These are phyloP conservation scores for Sarcophilus harrisii DNA, from an alignment of 2,797 vertebrate species.

Conservation along the genomic window DNA sequence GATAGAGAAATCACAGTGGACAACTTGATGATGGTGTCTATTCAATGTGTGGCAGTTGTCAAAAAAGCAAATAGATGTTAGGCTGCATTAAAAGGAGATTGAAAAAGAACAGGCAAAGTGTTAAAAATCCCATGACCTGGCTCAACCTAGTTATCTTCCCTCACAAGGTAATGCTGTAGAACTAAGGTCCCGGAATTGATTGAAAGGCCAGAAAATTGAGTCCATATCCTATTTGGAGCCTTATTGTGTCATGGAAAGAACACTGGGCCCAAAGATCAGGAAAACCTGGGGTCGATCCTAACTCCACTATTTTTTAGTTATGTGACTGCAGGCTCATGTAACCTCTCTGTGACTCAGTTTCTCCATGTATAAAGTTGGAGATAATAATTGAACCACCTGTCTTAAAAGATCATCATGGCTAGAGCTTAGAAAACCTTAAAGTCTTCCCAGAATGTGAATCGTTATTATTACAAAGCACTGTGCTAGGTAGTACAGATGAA, in stretches of 20 bases:
- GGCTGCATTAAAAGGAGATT: neutral
- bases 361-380: neutral
- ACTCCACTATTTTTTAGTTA: neutral
- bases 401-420: neutral
- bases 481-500: neutral
- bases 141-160: neutral
- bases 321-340: neutral
- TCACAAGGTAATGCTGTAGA: conserved; percentile 13
- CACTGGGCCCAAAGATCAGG: neutral
- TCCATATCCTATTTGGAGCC: neutral
- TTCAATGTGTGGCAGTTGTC: conserved; percentile 76
- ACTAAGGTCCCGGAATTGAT: conserved; percentile 12
- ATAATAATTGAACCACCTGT: neutral
- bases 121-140: conserved; percentile 3
- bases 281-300: neutral
- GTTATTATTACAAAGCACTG: neutral
- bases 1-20: conserved; percentile 63
- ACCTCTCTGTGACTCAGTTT: neutral
- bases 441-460: neutral
- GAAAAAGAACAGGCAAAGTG: conserved; percentile 24
- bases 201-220: neutral
- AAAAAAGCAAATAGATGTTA: conserved; percentile 73
- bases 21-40: conserved; percentile 70
- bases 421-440: neutral
- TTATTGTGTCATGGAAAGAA: neutral